Percentiles rank a stretch among this genome's conserved stretches.
Conservation (phyloP, 2,888 invertebrate genomes). For the Gymnocheta viridis region DNA sequence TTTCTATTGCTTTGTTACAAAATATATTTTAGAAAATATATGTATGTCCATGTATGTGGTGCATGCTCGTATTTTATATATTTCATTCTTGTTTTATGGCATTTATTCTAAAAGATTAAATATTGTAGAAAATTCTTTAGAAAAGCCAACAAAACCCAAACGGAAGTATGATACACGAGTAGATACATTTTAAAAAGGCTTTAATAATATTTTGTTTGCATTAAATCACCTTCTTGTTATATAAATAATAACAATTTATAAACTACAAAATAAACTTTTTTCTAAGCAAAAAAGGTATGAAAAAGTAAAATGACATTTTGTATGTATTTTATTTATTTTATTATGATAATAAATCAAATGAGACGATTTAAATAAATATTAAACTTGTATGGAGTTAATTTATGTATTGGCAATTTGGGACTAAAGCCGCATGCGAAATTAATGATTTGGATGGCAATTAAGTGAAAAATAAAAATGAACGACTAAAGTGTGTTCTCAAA, state of each 20-base stretch:
- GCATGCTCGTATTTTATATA: background rate
- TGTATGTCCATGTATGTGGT: background rate
- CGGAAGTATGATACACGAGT: background rate
- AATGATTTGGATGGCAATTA: background rate
- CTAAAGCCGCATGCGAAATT: background rate
- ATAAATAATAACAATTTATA: constrained; percentile 7
- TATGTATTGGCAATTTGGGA: background rate
- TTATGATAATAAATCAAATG: constrained; percentile 2
- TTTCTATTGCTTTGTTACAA: background rate
- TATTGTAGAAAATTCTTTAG: background rate
- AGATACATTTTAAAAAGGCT: constrained; percentile 3
- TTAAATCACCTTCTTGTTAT: constrained; percentile 29
- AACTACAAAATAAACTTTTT: background rate
- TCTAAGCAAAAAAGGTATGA: background rate
- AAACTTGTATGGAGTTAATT: background rate
- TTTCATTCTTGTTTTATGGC: background rate
- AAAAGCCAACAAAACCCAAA: background rate
- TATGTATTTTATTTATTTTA: constrained; percentile 3
- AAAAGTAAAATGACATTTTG: too few species aligned
- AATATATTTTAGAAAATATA: background rate
- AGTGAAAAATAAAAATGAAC: too few species aligned
- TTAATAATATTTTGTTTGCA: constrained; percentile 5
- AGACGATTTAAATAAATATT: constrained; percentile 5
- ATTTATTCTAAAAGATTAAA: constrained; percentile 34
- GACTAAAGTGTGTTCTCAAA: too few species aligned